Conservation (phyloP, 2,113 vertebrate species). For the Colinus virginianus region DNA sequence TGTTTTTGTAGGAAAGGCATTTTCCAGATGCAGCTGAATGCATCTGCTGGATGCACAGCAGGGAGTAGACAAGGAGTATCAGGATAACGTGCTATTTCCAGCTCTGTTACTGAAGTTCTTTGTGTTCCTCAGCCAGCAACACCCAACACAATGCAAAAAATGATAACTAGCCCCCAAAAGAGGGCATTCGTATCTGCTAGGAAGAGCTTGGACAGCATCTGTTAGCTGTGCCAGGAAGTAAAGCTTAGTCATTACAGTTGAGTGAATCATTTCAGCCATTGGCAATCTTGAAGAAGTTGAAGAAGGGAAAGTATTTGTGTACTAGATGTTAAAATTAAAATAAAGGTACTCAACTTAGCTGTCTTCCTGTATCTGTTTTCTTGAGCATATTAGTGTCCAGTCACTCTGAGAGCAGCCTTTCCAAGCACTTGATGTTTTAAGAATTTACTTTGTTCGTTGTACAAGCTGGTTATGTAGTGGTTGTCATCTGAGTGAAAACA, state of each 20-base stretch:
- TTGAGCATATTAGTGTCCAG: not conserved
- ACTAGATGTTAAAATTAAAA: not conserved
- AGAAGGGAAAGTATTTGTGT: not conserved
- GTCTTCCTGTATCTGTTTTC: not conserved
- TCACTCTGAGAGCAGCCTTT: not conserved
- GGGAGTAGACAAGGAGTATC: not conserved
- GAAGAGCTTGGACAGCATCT: not conserved
- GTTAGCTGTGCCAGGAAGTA: not conserved
- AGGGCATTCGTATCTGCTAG: not conserved
- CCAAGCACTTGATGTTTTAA: not conserved
- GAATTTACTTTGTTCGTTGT: not conserved
- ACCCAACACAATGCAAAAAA: not conserved
- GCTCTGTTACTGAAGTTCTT: not conserved
- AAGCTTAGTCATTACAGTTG: not conserved
- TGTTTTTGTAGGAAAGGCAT: not conserved
- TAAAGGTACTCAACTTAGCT: not conserved
- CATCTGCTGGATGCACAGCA: not conserved
- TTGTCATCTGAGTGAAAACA: not conserved
- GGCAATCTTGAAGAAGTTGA: not conserved
- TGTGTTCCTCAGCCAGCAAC: not conserved
- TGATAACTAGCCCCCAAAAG: not conserved
- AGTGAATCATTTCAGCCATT: not conserved
- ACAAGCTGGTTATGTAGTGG: not conserved
- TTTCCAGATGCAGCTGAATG: not conserved
- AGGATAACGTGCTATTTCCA: not conserved